Percentiles rank a stretch among this genome's conserved stretches.
Evolutionary conservation across 2,113 vertebrate species (phyloP).

Genomic region (Thunnus maccoyii): DNA sequence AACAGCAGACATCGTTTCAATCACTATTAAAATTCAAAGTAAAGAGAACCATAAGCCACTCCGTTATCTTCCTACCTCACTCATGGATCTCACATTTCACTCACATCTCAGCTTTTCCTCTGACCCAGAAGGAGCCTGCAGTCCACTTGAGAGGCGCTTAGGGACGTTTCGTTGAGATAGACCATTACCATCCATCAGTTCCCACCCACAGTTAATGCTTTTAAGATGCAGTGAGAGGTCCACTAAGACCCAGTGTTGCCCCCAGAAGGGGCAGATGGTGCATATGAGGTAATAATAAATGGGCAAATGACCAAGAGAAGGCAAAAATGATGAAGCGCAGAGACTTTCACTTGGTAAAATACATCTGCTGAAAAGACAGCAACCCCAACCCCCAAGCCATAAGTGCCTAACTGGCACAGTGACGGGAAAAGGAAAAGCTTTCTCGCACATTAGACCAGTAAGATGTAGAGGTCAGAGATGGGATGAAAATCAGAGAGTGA

Average conservation of each 20-base stretch:
- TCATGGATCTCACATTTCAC: constrained; percentile 67
- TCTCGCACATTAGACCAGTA: constrained; percentile 62
- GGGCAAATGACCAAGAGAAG: constrained; percentile 75
- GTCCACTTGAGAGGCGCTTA: constrained; percentile 76
- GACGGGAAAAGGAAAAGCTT: constrained; percentile 60
- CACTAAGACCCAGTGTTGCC: constrained; percentile 71
- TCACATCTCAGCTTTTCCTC: constrained; percentile 61
- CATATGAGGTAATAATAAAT: constrained; percentile 83
- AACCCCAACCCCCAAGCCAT: constrained; percentile 55
- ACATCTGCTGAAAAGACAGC: constrained; percentile 71
- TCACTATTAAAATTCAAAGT: constrained; percentile 27
- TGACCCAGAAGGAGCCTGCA: constrained; percentile 68
- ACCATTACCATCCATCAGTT: constrained; percentile 83
- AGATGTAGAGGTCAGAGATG: constrained; percentile 64
- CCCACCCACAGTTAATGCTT: constrained; percentile 81
- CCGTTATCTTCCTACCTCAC: constrained; percentile 25
- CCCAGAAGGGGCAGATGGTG: constrained; percentile 77
- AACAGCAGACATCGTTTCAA: constrained; percentile 27
- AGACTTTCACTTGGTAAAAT: constrained; percentile 76
- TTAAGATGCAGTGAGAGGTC: constrained; percentile 80
- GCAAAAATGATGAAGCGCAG: constrained; percentile 75
- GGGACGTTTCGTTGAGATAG: constrained; percentile 70
- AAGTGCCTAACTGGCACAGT: constrained; percentile 61
- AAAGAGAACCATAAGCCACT: constrained; percentile 35
- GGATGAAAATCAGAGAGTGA: constrained; percentile 60